Base-by-base conservation (phyloP, 2,888 invertebrate species). In the Syritta pipiens region DNA sequence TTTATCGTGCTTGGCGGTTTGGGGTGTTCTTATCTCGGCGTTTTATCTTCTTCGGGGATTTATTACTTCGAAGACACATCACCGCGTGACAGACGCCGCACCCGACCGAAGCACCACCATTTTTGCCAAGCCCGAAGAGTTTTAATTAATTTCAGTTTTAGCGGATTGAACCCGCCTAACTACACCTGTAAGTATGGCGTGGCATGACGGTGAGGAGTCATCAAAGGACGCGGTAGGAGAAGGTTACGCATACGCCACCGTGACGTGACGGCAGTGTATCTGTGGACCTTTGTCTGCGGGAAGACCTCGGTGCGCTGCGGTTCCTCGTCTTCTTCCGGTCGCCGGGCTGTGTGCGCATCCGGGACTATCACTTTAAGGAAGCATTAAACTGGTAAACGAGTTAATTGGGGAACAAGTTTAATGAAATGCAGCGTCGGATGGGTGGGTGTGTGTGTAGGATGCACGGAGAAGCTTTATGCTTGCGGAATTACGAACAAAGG, bases 351-450 rank as follows among this genome's bases (percentile, higher is more conserved):
- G 24, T 55, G 60, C 57, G 49, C 79, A 67, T 74, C 74, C 74
- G 79, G 79, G 62, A 63, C 67, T 62, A 74, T 72, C 67, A 74
- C 62, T 79, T 79, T 74, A 79, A 72, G 72, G 79, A 79, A 79
- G 67, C 79, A 79, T 79, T 79, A 79, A 79, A 79, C 72, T 79
- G 72, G 62, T 79, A 79, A 74, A 79, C 72, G 72, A 79, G 79
- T 79, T 79, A 79, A 79, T 79, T 79, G 79, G 72, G 57, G 79
- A 79, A 62, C 72, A 79, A 79, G 79, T 79, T 72, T 74, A 79
- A 79, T 79, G 72, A 79, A 79, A 79, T 79, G 72, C 79, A 57
- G 51, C 67, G 79, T 74, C 79, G 67, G 65, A 77, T 71, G 40
- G 24, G 32, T 59, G 28, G 51, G 51, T 51, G 35, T 20, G 5